Conservation (phyloP, 2,888 invertebrate species). For the Caenorhabditis sp. region DNA sequence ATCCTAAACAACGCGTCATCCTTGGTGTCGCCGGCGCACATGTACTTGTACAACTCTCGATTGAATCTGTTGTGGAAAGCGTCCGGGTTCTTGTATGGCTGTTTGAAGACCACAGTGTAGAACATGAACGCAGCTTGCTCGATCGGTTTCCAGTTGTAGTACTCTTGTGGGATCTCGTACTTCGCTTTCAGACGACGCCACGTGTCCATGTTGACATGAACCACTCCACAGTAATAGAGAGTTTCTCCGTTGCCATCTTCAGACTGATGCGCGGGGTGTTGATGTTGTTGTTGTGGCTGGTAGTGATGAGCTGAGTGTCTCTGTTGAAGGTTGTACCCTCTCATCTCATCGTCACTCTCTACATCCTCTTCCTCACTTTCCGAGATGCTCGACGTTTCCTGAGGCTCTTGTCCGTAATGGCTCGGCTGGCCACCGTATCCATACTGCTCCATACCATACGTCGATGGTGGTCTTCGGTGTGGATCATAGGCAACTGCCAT, state of each 20-base stretch:
- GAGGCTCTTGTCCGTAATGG: conserved; percentile 37
- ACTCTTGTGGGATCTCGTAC: conserved; percentile 71
- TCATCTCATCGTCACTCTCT: conserved; percentile 70
- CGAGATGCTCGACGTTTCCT: conserved; percentile 56
- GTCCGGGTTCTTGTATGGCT: conserved; percentile 62
- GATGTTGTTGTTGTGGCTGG: too few species aligned
- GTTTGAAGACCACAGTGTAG: conserved; percentile 71
- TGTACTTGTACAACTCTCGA: conserved; percentile 75
- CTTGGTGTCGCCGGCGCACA: conserved; percentile 59
- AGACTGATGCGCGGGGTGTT: conserved; percentile 1
- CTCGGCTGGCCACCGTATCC: neutral
- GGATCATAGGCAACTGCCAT: conserved; percentile 51
- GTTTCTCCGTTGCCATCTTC: conserved; percentile 19
- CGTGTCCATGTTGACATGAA: conserved; percentile 61
- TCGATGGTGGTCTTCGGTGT: conserved; percentile 37
- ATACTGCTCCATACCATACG: conserved; percentile 23
- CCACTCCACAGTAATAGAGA: conserved; percentile 71
- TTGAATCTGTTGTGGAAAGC: conserved; percentile 76
- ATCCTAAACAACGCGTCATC: conserved; percentile 76
- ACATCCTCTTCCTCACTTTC: conserved; percentile 61
- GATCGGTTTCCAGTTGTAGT: conserved; percentile 62
- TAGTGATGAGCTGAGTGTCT: neutral
- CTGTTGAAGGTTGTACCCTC: conserved; percentile 51
- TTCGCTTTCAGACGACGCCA: conserved; percentile 44
- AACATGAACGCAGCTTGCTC: conserved; percentile 77